A percentile compares a stretch with the other conserved stretches of the same genome.
Conservation (phyloP, 2,113 vertebrate genomes). For the Oncorhynchus masou region DNA sequence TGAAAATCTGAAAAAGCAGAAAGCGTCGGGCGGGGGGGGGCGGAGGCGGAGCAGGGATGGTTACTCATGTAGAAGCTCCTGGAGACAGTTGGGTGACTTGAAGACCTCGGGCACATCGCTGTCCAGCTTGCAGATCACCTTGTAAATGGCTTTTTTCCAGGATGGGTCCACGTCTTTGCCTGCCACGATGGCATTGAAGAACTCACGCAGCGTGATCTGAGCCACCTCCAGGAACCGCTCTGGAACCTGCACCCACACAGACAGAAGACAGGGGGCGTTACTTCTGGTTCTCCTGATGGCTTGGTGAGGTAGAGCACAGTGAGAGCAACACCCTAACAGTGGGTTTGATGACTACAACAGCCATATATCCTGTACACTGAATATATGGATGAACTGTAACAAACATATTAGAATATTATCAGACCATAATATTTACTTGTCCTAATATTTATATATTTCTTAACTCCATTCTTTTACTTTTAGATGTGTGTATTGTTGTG, state of each 20-base stretch:
- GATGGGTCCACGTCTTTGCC: conserved; percentile 99
- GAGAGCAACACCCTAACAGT: no score
- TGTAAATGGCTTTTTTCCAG: conserved; percentile 99
- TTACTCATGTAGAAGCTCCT: conserved; percentile 99
- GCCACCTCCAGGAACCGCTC: conserved; percentile 98
- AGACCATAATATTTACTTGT: no score
- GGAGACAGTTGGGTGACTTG: conserved; percentile 98
- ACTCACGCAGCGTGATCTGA: conserved; percentile 97
- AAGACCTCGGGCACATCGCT: conserved; percentile 98
- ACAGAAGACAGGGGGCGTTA: conserved; percentile 72
- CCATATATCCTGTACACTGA: no score
- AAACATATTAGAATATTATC: no score
- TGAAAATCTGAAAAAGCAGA: conserved; percentile 72
- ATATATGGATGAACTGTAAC: no score
- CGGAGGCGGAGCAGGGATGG: neutral
- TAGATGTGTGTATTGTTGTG: no score
- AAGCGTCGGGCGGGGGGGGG: conserved; percentile 54
- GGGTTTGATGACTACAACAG: no score
- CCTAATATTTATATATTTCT: no score
- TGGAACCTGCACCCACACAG: conserved; percentile 94
- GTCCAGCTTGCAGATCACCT: conserved; percentile 99
- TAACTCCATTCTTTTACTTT: no score
- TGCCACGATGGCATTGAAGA: conserved; percentile 98
- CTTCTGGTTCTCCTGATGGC: neutral
- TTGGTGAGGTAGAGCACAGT: no score